Conservation (phyloP, 2,888 invertebrate genomes). For the Acanthoscelides obtectus region DNA sequence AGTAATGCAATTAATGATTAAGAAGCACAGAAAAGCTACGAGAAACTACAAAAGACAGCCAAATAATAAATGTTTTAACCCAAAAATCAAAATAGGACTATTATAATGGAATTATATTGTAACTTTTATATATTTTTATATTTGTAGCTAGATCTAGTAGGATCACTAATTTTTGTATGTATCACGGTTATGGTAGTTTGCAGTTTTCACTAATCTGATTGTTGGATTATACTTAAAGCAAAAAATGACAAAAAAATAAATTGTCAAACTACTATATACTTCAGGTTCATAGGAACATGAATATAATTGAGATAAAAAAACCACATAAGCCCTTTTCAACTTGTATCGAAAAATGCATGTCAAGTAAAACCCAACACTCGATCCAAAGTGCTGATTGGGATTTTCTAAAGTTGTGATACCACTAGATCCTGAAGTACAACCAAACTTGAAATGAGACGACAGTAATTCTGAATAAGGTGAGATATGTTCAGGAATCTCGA, state of each 20-base stretch:
- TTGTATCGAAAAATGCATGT: too few relatives aligned
- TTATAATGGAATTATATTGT: not conserved
- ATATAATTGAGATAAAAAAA: too few relatives aligned
- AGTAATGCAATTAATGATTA: not conserved
- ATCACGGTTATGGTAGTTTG: not conserved
- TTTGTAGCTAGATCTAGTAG: not conserved
- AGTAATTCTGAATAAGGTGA: slow-evolving; percentile 3
- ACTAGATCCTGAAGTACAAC: not conserved
- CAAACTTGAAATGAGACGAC: not conserved
- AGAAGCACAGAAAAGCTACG: not conserved
- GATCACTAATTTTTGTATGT: not conserved
- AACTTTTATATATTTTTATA: not conserved
- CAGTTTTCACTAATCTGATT: too few relatives aligned
- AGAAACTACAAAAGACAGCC: not conserved
- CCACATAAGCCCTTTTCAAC: too few relatives aligned
- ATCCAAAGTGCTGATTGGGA: too few relatives aligned
- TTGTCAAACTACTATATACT: too few relatives aligned
- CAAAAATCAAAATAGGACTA: not conserved
- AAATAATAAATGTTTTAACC: not conserved
- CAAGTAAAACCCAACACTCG: too few relatives aligned
- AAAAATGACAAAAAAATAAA: too few relatives aligned
- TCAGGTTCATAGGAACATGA: too few relatives aligned
- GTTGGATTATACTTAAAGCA: too few relatives aligned
- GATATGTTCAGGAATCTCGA: slow-evolving; percentile 28
- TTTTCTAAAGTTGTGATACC: not conserved